phyloP scores from a whole-genome alignment of 2,888 invertebrate species.

The Chalcis sispes region DNA sequence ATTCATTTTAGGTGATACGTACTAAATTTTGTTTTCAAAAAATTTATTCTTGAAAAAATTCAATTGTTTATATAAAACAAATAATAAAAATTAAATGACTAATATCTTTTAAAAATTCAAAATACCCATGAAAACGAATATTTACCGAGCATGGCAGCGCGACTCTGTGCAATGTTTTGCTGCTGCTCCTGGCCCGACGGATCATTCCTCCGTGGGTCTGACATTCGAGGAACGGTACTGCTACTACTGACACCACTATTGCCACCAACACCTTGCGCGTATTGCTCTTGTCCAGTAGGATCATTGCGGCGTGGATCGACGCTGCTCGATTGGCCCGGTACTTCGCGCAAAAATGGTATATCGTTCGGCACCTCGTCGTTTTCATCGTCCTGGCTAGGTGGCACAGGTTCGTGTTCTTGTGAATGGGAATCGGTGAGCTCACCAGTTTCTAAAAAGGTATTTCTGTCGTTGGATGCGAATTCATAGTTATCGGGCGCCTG shows the following conservation, averaged over 20 bases:
- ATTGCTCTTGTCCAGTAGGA: slow-evolving; percentile 73
- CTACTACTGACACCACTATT: slow-evolving; percentile 17
- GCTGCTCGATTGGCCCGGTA: slow-evolving; percentile 73
- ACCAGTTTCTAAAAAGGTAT: slow-evolving; percentile 75
- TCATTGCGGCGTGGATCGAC: slow-evolving; percentile 72
- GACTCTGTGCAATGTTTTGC: slow-evolving; percentile 46
- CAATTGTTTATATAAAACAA: too few relatives aligned
- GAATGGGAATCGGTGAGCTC: slow-evolving; percentile 74
- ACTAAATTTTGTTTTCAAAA: too few relatives aligned
- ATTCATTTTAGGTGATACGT: too few relatives aligned
- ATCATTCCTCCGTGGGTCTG: slow-evolving; percentile 72
- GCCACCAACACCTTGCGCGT: slow-evolving; percentile 61
- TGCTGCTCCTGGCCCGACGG: slow-evolving; percentile 71
- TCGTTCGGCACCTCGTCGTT: slow-evolving; percentile 74
- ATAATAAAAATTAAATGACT: too few relatives aligned
- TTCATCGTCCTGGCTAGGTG: slow-evolving; percentile 73
- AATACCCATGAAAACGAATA: background rate
- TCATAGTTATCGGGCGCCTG: slow-evolving; percentile 72
- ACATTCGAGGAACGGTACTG: slow-evolving; percentile 65
- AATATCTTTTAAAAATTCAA: background rate
- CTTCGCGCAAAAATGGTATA: slow-evolving; percentile 73
- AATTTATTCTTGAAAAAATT: too few relatives aligned
- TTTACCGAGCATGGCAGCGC: slow-evolving; percentile 34
- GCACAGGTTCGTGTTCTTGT: slow-evolving; percentile 69
- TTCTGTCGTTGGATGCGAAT: slow-evolving; percentile 74